These are phyloP conservation scores for Drosophila tripunctata DNA, from an alignment of 2,888 invertebrate genomes.

Conservation along the genomic window DNA sequence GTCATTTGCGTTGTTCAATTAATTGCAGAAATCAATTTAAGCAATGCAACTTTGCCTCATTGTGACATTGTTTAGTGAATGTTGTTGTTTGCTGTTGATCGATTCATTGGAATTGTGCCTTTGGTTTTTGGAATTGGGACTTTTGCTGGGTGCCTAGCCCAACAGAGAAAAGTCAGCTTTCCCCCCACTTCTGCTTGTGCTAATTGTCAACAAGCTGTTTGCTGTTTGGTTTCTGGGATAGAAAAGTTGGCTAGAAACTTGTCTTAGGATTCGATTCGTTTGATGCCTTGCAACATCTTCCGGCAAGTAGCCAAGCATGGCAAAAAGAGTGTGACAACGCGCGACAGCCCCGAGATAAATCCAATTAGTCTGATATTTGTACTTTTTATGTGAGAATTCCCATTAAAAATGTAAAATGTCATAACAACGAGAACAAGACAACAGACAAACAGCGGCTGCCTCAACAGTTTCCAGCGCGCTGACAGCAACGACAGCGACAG, in stretches of 20 bases:
- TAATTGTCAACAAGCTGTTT: constrained; percentile 63
- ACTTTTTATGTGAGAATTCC: constrained; percentile 83
- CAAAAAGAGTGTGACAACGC: constrained; percentile 78
- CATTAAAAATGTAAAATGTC: constrained; percentile 81
- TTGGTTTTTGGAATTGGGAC: constrained; percentile 63
- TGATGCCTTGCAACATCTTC: constrained; percentile 65
- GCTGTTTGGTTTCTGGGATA: constrained; percentile 18
- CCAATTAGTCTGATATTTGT: constrained; percentile 84
- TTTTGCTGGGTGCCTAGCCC: constrained; percentile 42
- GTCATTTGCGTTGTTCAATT: constrained; percentile 79
- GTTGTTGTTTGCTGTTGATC: constrained; percentile 45
- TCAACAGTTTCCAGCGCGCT: too few species aligned
- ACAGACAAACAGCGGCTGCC: constrained; percentile 55
- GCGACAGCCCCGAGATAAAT: constrained; percentile 82
- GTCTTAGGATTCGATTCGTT: constrained; percentile 44
- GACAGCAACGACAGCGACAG: constrained; percentile 29
- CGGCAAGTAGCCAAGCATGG: constrained; percentile 57
- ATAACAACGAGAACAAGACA: constrained; percentile 76
- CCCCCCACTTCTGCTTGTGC: constrained; percentile 20
- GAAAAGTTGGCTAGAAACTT: constrained; percentile 28
- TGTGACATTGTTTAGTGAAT: constrained; percentile 53
- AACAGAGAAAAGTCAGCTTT: not conserved
- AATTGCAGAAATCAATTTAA: constrained; percentile 83
- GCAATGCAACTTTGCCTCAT: constrained; percentile 78
- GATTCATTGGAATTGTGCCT: constrained; percentile 73